Evolutionary conservation across 2,113 vertebrate species (phyloP).

Genomic region (Thalassoma bifasciatum): DNA sequence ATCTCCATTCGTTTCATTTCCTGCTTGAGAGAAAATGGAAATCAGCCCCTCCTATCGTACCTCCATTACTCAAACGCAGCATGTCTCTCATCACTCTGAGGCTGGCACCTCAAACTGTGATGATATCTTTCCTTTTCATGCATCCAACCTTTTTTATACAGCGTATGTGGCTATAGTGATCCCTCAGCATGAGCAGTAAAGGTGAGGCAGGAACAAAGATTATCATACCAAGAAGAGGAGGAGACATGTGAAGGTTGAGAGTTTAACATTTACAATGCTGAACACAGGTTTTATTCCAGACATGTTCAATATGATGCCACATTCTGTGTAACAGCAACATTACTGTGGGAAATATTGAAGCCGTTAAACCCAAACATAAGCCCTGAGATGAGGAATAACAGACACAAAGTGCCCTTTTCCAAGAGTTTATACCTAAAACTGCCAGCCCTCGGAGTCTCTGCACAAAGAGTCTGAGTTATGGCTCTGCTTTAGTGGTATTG

Average conservation of each 20-base stretch:
- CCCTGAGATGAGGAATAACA: constrained; percentile 23
- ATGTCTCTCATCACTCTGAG: constrained; percentile 20
- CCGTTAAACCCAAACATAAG: constrained; percentile 7
- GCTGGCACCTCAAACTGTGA: constrained; percentile 19
- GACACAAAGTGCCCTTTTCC: neutral
- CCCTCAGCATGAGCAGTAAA: constrained; percentile 33
- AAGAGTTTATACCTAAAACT: neutral
- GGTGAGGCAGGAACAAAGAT: neutral
- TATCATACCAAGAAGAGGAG: neutral
- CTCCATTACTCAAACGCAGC: constrained; percentile 41
- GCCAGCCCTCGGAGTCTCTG: no score
- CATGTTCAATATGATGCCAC: no score
- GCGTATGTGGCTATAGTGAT: constrained; percentile 4
- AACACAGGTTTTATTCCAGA: no score
- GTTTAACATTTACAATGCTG: neutral
- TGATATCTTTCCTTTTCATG: constrained; percentile 23
- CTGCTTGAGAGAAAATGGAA: constrained; percentile 48
- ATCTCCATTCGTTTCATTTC: constrained; percentile 49
- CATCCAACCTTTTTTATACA: neutral
- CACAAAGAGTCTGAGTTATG: constrained; percentile 22
- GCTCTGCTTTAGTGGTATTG: constrained; percentile 5
- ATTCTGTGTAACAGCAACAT: neutral
- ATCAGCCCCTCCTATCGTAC: constrained; percentile 29
- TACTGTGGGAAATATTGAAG: constrained; percentile 7
- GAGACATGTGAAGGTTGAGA: neutral